Evolutionary conservation across 2,888 invertebrate genomes (phyloP), one percentile per base, ranked within the genome.

Genomic region (Hoplodrina ambigua): DNA sequence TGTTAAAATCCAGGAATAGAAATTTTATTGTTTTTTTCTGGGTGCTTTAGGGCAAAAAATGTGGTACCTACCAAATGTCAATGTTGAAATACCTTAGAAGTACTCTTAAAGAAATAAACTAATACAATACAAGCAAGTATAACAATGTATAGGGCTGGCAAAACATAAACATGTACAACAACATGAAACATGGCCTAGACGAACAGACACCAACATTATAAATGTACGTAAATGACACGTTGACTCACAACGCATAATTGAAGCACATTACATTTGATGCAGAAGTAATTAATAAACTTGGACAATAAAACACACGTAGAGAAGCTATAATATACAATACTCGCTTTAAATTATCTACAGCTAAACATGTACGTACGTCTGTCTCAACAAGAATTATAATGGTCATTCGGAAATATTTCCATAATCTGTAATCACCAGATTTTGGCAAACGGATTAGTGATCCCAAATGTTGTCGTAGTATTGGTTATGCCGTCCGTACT

Each of bases 161-260:
- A 75, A 58, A 80, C 41, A 46, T 37, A 37, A 30, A 60, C 17
- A 50, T 44, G 44, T n/a, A 53, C 19, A 50, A 46, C n/a, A 64
- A 58, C 61, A 46, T 62, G 4, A 58, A 57, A 19, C 53, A 63
- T 60, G n/a, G 15, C 41, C 58, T 54, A 81, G 71, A 78, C 65
- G 25, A 33, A 13, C 52, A 63, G 63, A 77, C 63, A 72, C 60
- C 60, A 56, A 53, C 50, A 49, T 49, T 61, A 58, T 15, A 44
- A 44, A 60, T 46, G 17, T 52, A 20, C 50, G 20, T 52, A 50
- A 54, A 57, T 58, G 52, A 59, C 55, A 70, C 19, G 53, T 62
- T 62, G 81, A 80, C 30, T 77, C 77, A 75, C 61, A 55, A 30
- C 62, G 37, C 61, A 57, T 54, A 56, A 63, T 66, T 60, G 62